A percentile compares a stretch with the other conserved stretches of the same genome.
phyloP scores from a whole-genome alignment of 2,888 invertebrate genomes.

The Omphaloscelis lunosa region DNA sequence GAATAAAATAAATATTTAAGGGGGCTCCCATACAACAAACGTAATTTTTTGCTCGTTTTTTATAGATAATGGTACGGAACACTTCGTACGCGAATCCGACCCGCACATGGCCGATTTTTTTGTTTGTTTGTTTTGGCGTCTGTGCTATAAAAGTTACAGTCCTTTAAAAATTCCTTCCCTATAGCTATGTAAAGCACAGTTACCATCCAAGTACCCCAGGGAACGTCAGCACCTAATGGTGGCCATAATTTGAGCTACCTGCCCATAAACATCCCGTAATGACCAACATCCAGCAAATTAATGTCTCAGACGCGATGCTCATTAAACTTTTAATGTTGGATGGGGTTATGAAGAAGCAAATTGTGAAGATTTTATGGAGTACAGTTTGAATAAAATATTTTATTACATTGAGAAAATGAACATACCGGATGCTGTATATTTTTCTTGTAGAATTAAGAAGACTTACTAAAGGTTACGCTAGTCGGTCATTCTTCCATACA shows the following conservation, averaged over 20 bases:
- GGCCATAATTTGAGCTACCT: conserved; percentile 58
- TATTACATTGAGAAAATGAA: conserved; percentile 1
- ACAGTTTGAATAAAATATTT: conserved; percentile 32
- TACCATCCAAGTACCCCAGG: neutral
- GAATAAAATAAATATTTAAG: too few species aligned
- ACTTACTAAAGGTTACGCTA: too few species aligned
- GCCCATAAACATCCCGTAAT: conserved; percentile 67
- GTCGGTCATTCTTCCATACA: too few species aligned
- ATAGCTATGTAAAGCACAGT: too few species aligned
- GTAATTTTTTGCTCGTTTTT: too few species aligned
- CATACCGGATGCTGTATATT: neutral
- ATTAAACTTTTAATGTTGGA: conserved; percentile 54
- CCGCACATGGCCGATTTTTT: too few species aligned
- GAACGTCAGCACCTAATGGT: conserved; percentile 50
- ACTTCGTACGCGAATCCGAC: too few species aligned
- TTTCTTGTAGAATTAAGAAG: neutral
- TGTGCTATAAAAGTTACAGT: too few species aligned
- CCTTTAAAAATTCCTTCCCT: too few species aligned
- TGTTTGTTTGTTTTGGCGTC: too few species aligned
- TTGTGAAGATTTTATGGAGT: conserved; percentile 31
- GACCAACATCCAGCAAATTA: conserved; percentile 63
- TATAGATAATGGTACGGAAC: too few species aligned
- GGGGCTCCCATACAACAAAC: too few species aligned
- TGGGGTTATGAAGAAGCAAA: conserved; percentile 38
- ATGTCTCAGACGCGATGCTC: conserved; percentile 63